phyloP scores from a whole-genome alignment of 2,888 invertebrate genomes.

The Archips xylosteana region DNA sequence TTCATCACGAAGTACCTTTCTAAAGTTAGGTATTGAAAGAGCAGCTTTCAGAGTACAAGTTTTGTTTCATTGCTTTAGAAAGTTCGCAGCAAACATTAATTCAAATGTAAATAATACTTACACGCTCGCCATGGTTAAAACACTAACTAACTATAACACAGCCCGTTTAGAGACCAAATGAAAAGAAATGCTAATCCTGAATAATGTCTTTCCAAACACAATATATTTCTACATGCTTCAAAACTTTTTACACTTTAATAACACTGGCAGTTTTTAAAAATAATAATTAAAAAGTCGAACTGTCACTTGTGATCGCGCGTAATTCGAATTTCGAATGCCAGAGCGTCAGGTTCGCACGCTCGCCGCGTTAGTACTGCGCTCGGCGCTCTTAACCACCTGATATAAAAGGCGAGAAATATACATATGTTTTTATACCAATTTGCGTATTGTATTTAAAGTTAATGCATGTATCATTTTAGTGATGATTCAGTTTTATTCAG shows the following conservation, averaged over 20 bases:
- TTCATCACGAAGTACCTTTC: neutral
- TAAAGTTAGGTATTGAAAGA: neutral
- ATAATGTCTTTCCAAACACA: slow-evolving; percentile 25
- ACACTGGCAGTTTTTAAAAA: slow-evolving; percentile 49
- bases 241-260: slow-evolving; percentile 41
- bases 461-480: slow-evolving; percentile 42
- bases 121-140: slow-evolving; percentile 61
- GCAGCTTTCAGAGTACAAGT: slow-evolving; percentile 4
- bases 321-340: slow-evolving; percentile 51
- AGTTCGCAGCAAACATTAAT: slow-evolving; percentile 43
- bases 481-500: slow-evolving; percentile 35
- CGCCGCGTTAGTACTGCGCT: slow-evolving; percentile 61
- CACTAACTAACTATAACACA: slow-evolving; percentile 55
- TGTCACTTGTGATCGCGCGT: slow-evolving; percentile 62
- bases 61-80: slow-evolving; percentile 22
- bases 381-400: slow-evolving; percentile 57
- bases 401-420: slow-evolving; percentile 54
- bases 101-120: slow-evolving; percentile 58
- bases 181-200: slow-evolving; percentile 53
- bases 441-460: slow-evolving; percentile 45
- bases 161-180: slow-evolving; percentile 48
- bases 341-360: slow-evolving; percentile 55
- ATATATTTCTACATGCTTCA: slow-evolving; percentile 28
- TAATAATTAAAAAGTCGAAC: slow-evolving; percentile 49
- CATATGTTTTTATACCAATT: slow-evolving; percentile 46